Conservation (phyloP, 2,888 invertebrate genomes). For the Calliopum simillimum region DNA sequence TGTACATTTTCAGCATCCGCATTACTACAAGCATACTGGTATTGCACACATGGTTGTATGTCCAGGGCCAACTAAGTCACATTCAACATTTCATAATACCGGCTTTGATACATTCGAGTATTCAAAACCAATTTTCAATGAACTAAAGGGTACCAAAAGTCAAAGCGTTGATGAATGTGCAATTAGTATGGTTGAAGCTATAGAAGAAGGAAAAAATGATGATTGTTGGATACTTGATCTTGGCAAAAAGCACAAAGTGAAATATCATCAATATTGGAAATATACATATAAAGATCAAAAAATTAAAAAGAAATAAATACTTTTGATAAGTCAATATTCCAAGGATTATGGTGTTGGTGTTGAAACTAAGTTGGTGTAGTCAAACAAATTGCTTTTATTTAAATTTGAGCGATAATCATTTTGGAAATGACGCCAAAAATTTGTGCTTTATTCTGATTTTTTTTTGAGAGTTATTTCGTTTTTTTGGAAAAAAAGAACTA, state of each 20-base stretch:
- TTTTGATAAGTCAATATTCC: too few species aligned
- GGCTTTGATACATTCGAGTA: constrained; percentile 43
- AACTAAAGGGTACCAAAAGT: constrained; percentile 26
- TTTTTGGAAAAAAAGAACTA: too few species aligned
- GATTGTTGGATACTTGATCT: constrained; percentile 62
- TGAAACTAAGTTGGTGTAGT: too few species aligned
- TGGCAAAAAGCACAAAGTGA: constrained; percentile 50
- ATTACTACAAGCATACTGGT: constrained; percentile 37
- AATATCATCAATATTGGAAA: constrained; percentile 18
- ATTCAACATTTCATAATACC: constrained; percentile 17
- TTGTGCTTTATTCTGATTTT: too few species aligned
- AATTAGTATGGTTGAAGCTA: constrained; percentile 57
- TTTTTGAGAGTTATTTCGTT: too few species aligned
- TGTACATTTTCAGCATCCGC: constrained; percentile 32
- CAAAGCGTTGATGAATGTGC: constrained; percentile 51
- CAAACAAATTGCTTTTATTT: too few species aligned
- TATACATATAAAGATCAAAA: too few species aligned
- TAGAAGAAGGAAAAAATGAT: constrained; percentile 59
- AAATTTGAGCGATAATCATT: too few species aligned
- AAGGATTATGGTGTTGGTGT: too few species aligned
- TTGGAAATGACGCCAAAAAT: too few species aligned
- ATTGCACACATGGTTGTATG: constrained; percentile 41
- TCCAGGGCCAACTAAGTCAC: constrained; percentile 41
- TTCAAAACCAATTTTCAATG: constrained; percentile 40
- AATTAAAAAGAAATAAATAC: too few species aligned